phyloP scores from a whole-genome alignment of 2,113 vertebrate species.

The Chaetodon auriga region DNA sequence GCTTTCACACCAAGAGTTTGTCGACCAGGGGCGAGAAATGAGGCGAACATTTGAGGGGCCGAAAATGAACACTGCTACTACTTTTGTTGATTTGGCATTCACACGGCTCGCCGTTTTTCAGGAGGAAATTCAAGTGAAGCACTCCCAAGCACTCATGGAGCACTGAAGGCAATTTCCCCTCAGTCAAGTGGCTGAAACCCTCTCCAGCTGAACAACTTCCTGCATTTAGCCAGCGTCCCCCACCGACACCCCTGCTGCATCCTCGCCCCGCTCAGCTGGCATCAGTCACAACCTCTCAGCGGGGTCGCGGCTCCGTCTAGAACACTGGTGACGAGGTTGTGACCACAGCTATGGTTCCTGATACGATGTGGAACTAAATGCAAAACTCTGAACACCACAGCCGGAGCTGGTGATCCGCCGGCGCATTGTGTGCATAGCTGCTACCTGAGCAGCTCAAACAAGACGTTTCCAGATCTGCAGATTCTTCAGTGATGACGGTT shows the following conservation, averaged over 20 bases:
- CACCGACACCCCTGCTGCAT: conserved; percentile 23
- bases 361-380: conserved; percentile 12
- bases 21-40: conserved; percentile 12
- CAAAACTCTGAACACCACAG: no score
- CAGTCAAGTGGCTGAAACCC: conserved; percentile 75
- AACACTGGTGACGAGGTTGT: not conserved
- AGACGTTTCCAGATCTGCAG: no score
- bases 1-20: conserved; percentile 38
- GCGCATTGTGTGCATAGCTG: no score
- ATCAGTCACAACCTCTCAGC: conserved; percentile 50
- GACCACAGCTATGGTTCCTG: conserved; percentile 24
- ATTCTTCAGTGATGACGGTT: not conserved
- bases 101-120: conserved; percentile 57
- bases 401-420: no score
- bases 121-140: conserved; percentile 67
- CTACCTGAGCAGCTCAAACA: not conserved
- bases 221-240: conserved; percentile 57
- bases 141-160: conserved; percentile 59
- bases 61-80: conserved; percentile 51
- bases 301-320: conserved; percentile 26
- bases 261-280: conserved; percentile 43
- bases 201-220: conserved; percentile 79
- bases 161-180: conserved; percentile 67
- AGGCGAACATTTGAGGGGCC: conserved; percentile 27
- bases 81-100: conserved; percentile 73